Conservation (phyloP, 2,797 vertebrate genomes). For the Leuciscus waleckii region DNA sequence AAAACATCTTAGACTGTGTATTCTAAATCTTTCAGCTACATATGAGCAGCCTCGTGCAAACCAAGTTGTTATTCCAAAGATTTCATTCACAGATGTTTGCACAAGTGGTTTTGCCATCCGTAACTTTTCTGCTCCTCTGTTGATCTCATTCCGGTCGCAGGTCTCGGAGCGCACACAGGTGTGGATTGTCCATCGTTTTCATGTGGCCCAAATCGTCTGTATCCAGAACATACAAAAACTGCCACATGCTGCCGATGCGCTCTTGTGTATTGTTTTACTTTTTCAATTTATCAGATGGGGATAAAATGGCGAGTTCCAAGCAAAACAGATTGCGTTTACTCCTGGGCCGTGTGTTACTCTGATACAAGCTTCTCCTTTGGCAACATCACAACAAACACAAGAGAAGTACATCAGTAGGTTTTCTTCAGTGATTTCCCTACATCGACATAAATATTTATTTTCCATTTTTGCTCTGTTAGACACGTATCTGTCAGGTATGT, state of each 20-base stretch:
- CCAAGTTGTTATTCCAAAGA: constrained; percentile 47
- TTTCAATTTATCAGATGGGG: constrained; percentile 17
- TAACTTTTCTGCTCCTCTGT: constrained; percentile 51
- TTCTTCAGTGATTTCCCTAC: constrained; percentile 51
- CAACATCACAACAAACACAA: constrained; percentile 52
- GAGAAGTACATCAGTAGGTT: constrained; percentile 59
- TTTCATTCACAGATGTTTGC: constrained; percentile 64
- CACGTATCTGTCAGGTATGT: constrained; percentile 36
- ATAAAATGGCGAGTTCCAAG: constrained; percentile 18
- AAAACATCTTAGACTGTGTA: constrained; percentile 31
- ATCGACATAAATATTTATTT: not conserved
- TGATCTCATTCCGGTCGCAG: constrained; percentile 46
- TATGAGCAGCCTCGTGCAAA: constrained; percentile 38
- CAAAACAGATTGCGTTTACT: constrained; percentile 18
- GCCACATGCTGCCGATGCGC: constrained; percentile 23
- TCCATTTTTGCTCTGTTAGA: not conserved
- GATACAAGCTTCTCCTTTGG: constrained; percentile 50
- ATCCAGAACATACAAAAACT: constrained; percentile 14
- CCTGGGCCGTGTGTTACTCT: constrained; percentile 6
- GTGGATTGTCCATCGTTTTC: constrained; percentile 34
- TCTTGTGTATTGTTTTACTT: constrained; percentile 42
- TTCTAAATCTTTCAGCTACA: not conserved
- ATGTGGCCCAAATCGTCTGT: not conserved
- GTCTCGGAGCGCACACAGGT: constrained; percentile 44
- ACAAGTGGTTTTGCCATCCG: constrained; percentile 60